Evolutionary conservation across 2,888 invertebrate species (phyloP), one percentile per base, ranked within the genome.

Genomic region (Parasteatoda lunata): DNA sequence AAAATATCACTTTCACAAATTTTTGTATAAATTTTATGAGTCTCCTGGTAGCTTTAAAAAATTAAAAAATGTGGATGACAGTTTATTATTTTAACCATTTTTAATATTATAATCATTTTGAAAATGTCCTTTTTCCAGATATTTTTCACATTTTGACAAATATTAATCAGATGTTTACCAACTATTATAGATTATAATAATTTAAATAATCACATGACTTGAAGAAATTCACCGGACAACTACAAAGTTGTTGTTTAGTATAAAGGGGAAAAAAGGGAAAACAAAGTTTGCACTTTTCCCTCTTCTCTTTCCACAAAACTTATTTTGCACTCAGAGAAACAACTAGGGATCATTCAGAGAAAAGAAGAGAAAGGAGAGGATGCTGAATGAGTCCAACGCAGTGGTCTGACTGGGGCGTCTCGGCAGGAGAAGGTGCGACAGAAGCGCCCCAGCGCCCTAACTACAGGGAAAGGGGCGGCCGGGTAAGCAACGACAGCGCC

Each of bases 371-470:
- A 69, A 69, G 69, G 48, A 47, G 13, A 69, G 69, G 11, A 48
- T 48, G 47, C 48, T 30, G 45, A 45, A 69, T 45, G 13, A 9
- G 69, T n/a, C 47, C 66, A n/a, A n/a, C 59, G 59, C 59, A 59
- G 11, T 59, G 59, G n/a, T 59, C 59, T 59, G 59, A 59, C 59
- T 59, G 59, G 59, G 59, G 7, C n/a, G 59, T 59, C 59, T 59
- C n/a, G 59, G 59, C 7, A 9, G 9, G 59, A 59, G 66, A 68
- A 68, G 75, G 78, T 69, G 70, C 84, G 84, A 85, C 65, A 11
- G 70, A 72, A 84, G 84, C 84, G 84, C 84, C 11, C 69, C 77
- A 84, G 84, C 84, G 84, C 84, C 84, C 84, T 84, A 59, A 59
- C 11, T 13, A 59, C 9, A n/a, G n/a, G 68, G 47, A 52, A 70